phyloP scores from a whole-genome alignment of 2,888 invertebrate species.

The Pyrgus malvae region DNA sequence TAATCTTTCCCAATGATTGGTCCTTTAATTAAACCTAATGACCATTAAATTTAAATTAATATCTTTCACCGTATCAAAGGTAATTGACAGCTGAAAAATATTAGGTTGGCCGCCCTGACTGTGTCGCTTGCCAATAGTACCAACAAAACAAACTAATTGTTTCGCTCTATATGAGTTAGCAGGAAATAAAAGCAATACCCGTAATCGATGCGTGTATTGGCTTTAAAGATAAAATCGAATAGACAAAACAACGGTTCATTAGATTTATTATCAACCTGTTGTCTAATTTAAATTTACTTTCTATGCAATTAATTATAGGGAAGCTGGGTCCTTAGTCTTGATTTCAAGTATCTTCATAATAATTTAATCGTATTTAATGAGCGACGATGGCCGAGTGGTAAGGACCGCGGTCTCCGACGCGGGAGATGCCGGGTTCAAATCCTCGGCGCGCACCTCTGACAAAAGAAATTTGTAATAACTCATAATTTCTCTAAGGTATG shows the following conservation, averaged over 20 bases:
- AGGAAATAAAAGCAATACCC: constrained; percentile 10
- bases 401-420: no score
- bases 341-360: no score
- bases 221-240: not conserved
- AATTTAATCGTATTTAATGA: no score
- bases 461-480: no score
- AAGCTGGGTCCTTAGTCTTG: no score
- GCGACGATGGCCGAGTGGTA: no score
- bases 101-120: constrained; percentile 14
- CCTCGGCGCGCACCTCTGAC: no score
- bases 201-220: not conserved
- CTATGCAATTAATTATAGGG: not conserved
- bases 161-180: constrained; percentile 26
- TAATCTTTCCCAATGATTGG: no score
- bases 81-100: constrained; percentile 23
- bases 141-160: constrained; percentile 30
- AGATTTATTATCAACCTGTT: not conserved
- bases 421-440: no score
- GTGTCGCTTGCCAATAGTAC: constrained; percentile 21
- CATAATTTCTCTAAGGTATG: no score
- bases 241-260: not conserved
- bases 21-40: not conserved
- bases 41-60: constrained; percentile 16
- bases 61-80: constrained; percentile 9
- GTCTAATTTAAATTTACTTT: not conserved